phyloP scores from a whole-genome alignment of 2,113 vertebrate genomes.

The Elachura formosa region DNA sequence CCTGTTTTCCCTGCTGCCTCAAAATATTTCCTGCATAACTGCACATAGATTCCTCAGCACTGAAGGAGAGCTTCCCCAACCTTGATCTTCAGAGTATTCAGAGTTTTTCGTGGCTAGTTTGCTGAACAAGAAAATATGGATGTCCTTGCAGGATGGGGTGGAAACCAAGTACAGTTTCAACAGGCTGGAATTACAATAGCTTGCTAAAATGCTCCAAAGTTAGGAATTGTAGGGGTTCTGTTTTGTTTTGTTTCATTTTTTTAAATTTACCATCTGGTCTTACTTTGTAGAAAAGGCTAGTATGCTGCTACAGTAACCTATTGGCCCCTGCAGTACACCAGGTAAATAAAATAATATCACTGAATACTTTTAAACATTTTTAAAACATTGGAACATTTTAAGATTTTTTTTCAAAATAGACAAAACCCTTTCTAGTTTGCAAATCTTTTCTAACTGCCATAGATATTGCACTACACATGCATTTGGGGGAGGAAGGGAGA shows the following conservation, averaged over 20 bases:
- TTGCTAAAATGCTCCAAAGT: not conserved
- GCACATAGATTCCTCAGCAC: not conserved
- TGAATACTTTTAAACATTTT: not conserved
- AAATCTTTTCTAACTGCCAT: not conserved
- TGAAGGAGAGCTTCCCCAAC: not conserved
- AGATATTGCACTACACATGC: rapidly evolving
- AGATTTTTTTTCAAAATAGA: not conserved
- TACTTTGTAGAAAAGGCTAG: not conserved
- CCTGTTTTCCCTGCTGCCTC: not conserved
- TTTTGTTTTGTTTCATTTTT: not conserved
- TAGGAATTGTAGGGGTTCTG: too few species aligned
- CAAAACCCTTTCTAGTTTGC: not conserved
- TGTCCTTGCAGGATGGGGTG: not conserved
- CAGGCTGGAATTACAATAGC: not conserved
- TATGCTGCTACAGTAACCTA: not conserved
- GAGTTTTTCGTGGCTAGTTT: not conserved
- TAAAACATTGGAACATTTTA: not conserved
- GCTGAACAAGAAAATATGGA: not conserved
- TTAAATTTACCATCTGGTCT: not conserved
- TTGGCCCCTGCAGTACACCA: not conserved
- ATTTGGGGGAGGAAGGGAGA: not conserved
- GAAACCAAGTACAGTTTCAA: not conserved
- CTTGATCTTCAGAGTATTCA: not conserved
- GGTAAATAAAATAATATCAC: not conserved
- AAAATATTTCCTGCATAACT: not conserved